Conservation (phyloP, 37 sponge, comb jelly and placozoan species). For the Beroe forskalii region DNA sequence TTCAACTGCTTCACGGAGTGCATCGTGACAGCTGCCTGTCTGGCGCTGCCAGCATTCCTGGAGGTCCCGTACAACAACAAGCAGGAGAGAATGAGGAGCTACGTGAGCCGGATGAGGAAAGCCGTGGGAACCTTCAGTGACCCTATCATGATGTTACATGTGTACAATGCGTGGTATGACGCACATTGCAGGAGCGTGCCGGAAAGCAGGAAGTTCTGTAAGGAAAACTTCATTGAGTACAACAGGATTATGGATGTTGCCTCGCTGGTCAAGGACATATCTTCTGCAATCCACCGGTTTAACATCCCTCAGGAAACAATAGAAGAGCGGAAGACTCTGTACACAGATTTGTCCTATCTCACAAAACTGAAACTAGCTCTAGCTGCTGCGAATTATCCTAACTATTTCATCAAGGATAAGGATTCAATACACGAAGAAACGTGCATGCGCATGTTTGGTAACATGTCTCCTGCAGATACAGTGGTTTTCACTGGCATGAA, state of each 20-base stretch:
- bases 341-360: not conserved
- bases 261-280: not conserved
- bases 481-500: constrained; percentile 59
- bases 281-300: not conserved
- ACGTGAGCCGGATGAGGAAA: constrained; percentile 74
- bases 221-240: constrained; percentile 11
- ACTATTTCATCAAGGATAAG: constrained; percentile 44
- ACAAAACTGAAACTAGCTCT: constrained; percentile 31
- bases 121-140: constrained; percentile 75
- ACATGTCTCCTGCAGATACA: constrained; percentile 1
- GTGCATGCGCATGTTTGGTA: constrained; percentile 9
- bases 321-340: not conserved
- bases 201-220: not conserved
- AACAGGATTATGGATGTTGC: constrained; percentile 48
- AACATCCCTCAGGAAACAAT: not conserved
- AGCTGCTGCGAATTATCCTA: constrained; percentile 35
- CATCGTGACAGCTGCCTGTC: constrained; percentile 48
- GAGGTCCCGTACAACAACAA: not conserved
- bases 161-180: constrained; percentile 76
- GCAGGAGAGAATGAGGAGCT: constrained; percentile 22
- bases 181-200: constrained; percentile 34
- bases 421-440: not conserved
- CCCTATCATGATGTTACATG: constrained; percentile 81
- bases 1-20: constrained; percentile 85
- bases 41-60: not conserved